Conservation (phyloP, 2,113 vertebrate genomes). For the Phainopepla nitens region DNA sequence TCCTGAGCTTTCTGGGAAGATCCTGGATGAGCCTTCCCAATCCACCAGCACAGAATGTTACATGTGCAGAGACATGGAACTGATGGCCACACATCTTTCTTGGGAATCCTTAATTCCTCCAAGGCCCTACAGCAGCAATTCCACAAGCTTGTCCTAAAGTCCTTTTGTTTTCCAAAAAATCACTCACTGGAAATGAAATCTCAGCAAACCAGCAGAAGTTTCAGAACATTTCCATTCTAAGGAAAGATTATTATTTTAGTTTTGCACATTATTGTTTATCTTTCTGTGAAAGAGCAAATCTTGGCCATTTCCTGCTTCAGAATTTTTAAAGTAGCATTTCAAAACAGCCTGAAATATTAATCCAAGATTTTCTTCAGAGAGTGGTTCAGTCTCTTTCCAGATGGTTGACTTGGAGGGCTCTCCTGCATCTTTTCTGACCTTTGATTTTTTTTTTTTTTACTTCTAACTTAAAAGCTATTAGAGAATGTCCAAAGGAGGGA, state of each 20-base stretch:
- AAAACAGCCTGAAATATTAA: neutral
- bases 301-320: neutral
- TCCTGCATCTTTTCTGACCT: neutral
- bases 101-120: neutral
- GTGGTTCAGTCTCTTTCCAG: neutral
- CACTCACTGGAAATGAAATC: neutral
- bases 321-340: neutral
- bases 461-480: neutral
- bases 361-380: neutral
- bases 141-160: neutral
- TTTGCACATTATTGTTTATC: neutral
- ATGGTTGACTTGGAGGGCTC: neutral
- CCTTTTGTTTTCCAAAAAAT: neutral
- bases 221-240: neutral
- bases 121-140: neutral
- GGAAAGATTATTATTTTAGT: neutral
- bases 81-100: neutral
- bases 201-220: neutral
- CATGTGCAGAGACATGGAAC: neutral
- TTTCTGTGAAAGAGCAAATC: neutral
- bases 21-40: neutral
- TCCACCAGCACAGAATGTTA: neutral
- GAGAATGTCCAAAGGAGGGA: neutral
- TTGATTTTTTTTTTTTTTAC: neutral
- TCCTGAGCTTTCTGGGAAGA: neutral